Conservation (phyloP, 2,797 vertebrate species). For the Xenops minutus region DNA sequence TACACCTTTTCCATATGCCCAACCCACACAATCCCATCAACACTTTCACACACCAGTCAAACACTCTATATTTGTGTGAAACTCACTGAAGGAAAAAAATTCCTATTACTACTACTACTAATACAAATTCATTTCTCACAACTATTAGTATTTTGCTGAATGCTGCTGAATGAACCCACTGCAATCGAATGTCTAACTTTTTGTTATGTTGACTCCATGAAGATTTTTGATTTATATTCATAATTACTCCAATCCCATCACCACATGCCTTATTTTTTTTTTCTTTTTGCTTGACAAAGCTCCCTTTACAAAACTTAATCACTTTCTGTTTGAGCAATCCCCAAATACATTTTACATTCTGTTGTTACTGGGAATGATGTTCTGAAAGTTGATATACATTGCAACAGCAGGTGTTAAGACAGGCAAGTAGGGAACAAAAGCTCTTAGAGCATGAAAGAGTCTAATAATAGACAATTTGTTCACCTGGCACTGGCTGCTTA, state of each 20-base stretch:
- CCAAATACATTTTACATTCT: conserved; percentile 50
- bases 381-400: conserved; percentile 64
- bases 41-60: conserved; percentile 68
- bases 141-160: conserved; percentile 56
- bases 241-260: conserved; percentile 6
- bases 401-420: conserved; percentile 59
- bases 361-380: conserved; percentile 38
- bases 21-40: conserved; percentile 67
- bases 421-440: conserved; percentile 65
- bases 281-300: conserved; percentile 5
- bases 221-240: conserved; percentile 38
- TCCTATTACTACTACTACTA: conserved; percentile 64
- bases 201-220: neutral
- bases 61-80: conserved; percentile 71
- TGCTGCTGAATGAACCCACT: conserved; percentile 23
- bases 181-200: conserved; percentile 1
- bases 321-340: conserved; percentile 34
- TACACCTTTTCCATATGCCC: conserved; percentile 69
- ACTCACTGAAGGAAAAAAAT: conserved; percentile 61
- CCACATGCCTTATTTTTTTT: neutral
- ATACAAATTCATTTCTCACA: conserved; percentile 66
- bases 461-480: conserved; percentile 72
- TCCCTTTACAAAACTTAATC: conserved; percentile 52
- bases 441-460: conserved; percentile 53
- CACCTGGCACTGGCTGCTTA: conserved; percentile 56